Percentiles rank a stretch among this genome's conserved stretches.
Evolutionary conservation across 1,140 invertebrate species (phyloP).

Genomic region (Eupristina koningsbergeri): DNA sequence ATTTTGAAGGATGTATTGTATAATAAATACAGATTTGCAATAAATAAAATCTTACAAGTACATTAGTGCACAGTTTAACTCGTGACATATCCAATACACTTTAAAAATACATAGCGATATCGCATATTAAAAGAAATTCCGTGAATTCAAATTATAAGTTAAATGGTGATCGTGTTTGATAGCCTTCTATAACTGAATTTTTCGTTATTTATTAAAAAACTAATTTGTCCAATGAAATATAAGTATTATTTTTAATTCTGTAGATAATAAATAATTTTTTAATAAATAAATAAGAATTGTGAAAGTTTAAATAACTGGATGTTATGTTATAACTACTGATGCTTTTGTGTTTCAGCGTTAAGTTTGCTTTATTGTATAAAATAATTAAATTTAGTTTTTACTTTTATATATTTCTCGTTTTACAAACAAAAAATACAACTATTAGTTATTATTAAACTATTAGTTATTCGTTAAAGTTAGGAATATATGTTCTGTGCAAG

Average conservation of each 20-base stretch:
- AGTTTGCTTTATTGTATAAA: not conserved
- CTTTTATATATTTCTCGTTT: too few species aligned
- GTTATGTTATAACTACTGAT: too few species aligned
- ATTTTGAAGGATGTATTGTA: not conserved
- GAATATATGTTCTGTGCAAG: too few species aligned
- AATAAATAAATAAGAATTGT: too few species aligned
- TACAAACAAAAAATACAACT: too few species aligned
- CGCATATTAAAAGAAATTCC: not conserved
- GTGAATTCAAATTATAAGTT: not conserved
- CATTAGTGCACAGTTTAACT: too few species aligned
- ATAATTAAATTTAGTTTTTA: not conserved
- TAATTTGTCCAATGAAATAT: not conserved
- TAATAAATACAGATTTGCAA: too few species aligned
- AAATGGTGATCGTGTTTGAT: not conserved
- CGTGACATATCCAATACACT: not conserved
- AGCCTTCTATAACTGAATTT: not conserved
- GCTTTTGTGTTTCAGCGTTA: not conserved
- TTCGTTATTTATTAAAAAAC: not conserved
- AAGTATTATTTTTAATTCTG: not conserved
- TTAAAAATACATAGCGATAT: not conserved
- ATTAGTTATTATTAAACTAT: too few species aligned
- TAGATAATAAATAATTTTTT: slow-evolving; percentile 1
- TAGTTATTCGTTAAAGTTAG: too few species aligned
- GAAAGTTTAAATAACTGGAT: too few species aligned
- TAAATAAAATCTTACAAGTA: too few species aligned